Base-by-base conservation (phyloP, 2,113 vertebrate genomes). In the zebrafish (Danio rerio) region DNA sequence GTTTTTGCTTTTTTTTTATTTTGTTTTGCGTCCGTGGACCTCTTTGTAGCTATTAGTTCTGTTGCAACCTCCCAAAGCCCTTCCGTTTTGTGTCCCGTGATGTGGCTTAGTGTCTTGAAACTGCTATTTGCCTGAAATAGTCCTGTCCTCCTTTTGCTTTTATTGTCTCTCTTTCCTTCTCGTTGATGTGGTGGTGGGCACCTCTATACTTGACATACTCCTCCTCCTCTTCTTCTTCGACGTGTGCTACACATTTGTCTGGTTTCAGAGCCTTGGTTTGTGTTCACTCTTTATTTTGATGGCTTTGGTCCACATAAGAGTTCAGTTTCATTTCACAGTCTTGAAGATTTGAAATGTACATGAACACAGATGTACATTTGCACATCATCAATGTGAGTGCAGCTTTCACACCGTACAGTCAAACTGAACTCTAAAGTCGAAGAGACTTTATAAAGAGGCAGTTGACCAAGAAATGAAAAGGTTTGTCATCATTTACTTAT, bases 21-120 rank as follows among this genome's bases (percentile, higher is more conserved):
- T 9, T 52, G 49, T 76, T 58, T 53, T 55, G 40, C 59, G 40
- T 85, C 47, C 68, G 56, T 84, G 43, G 43, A 45, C 65, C 72
- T 80, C 61, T 80, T 13, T 84, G 83, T 65, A 81, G 65, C 9
- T 85, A 11, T 31, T 83, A 70, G 61, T 72, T 72, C 40, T 81
- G 42, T 83, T 59, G 63, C 45, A 49, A 16, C 72, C 47, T 62
- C 45, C 31, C 21, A 43, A 47, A 80, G 56, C 65, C 63, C 76
- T 47, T 31, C 9, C 31, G 47, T 71, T 62, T 52, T 63, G 49
- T 82, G 80, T 78, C 20, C 73, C 66, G 49, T 81, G 81, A 62
- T 61, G 61, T 80, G 59, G 53, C 42, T 31, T 71, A 74, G 55
- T 75, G 70, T 76, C 31, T 59, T 70, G 43, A 73, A 74, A 70